Evolutionary conservation across 2,797 vertebrate species (phyloP), one percentile per base, ranked within the genome.

Genomic region (Paedocypris micromegethes): DNA sequence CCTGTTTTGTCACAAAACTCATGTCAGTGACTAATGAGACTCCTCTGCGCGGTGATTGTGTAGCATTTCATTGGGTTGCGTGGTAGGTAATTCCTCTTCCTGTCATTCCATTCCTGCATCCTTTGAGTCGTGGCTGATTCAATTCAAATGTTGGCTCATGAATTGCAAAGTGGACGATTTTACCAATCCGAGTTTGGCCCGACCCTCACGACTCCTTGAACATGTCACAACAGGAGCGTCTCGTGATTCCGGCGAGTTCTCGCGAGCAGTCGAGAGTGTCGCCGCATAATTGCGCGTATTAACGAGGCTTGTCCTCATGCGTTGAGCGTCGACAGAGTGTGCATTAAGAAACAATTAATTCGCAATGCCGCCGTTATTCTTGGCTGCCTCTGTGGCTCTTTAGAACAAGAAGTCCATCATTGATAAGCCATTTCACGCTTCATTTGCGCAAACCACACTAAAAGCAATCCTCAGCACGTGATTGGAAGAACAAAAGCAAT

Each of bases 271-370:
- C 6, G 43, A 53, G 55, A 74, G 82, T 80, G 81, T 71, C 80
- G 81, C 86, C 82, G 84, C 83, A 81, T 90, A 90, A 90, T 88
- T 89, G 84, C 86, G 80, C 85, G 82, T 84, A 84, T 83, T 90
- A 88, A 89, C 87, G 84, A 83, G 81, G 85, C 87, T 83, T 88
- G 76, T 79, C 81, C 85, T 77, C 78, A 82, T 73, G 77, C 77
- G 75, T 77, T 83, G 83, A 79, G 84, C 78, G 66, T 79, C 79
- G 79, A 78, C 82, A 86, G 74, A 56, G 60, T 83, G 79, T 81
- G 80, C 86, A 89, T 90, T 90, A 90, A 87, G 86, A 88, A 87
- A 85, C 87, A 85, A 89, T 90, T 88, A 88, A 88, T 88, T 88
- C 86, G 77, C 87, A 87, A 87, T 87, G 85, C 84, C 80, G 80